phyloP scores from a whole-genome alignment of 2,888 invertebrate species.

The Volucella zonaria region DNA sequence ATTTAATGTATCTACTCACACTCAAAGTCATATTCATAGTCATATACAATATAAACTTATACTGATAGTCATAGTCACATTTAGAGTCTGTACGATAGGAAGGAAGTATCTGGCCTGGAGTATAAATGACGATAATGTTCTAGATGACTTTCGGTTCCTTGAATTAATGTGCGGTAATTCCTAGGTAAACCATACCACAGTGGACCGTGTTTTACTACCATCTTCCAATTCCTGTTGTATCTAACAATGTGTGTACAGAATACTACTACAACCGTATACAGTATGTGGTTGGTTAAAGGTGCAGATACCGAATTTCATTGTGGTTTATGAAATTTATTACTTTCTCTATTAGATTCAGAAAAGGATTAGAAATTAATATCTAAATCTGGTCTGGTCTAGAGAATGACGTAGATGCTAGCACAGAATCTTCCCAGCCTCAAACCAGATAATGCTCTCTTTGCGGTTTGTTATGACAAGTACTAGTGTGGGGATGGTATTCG shows the following conservation, averaged over 20 bases:
- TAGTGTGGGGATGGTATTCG: not conserved
- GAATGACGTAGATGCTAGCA: not conserved
- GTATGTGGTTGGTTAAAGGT: slow-evolving; percentile 34
- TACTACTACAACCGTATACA: no score
- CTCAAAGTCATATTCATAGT: no score
- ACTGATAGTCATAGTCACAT: not conserved
- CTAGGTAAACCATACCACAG: slow-evolving; percentile 52
- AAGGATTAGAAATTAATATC: slow-evolving; percentile 65
- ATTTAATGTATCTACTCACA: slow-evolving; percentile 13
- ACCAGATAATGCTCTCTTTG: slow-evolving; percentile 31
- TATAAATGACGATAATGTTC: slow-evolving; percentile 66
- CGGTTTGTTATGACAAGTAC: slow-evolving; percentile 34
- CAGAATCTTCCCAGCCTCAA: not conserved
- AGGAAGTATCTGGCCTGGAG: slow-evolving; percentile 27
- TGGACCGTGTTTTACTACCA: slow-evolving; percentile 23
- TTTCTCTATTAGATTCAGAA: slow-evolving; percentile 64
- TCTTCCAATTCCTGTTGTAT: slow-evolving; percentile 2
- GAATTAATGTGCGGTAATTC: slow-evolving; percentile 70
- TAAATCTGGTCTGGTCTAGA: slow-evolving; percentile 1
- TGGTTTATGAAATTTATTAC: slow-evolving; percentile 67
- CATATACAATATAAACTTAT: no score
- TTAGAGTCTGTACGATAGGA: slow-evolving; percentile 13
- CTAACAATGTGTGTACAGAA: slow-evolving; percentile 10
- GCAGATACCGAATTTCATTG: slow-evolving; percentile 46
- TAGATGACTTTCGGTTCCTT: slow-evolving; percentile 68